phyloP scores from a whole-genome alignment of 1,140 invertebrate genomes.

The Zaprionus tsacasi region DNA sequence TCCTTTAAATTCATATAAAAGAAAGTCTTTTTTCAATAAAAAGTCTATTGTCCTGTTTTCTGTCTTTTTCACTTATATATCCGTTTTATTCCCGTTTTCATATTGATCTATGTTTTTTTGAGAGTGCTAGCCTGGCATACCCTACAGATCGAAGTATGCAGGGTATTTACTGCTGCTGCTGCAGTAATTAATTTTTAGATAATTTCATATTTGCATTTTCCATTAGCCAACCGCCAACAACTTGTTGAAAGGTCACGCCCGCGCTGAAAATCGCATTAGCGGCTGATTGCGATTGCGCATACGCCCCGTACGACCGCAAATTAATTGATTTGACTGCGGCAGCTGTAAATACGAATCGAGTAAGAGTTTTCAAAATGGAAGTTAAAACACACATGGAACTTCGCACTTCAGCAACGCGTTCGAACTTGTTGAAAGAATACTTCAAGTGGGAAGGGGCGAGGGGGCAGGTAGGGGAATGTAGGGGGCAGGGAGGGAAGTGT shows the following conservation, averaged over 20 bases:
- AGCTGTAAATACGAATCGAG: constrained; percentile 2
- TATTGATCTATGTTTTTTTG: no score
- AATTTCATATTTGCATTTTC: constrained; percentile 25
- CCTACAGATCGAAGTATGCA: not conserved
- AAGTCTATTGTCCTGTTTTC: no score
- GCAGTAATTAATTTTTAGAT: constrained; percentile 27
- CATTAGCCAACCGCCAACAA: constrained; percentile 21
- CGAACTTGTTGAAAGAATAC: constrained; percentile 32
- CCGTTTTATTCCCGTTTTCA: no score
- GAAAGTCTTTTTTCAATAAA: no score
- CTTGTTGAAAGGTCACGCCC: not conserved
- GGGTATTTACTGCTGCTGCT: not conserved
- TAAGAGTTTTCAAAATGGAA: not conserved
- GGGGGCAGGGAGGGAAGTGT: not conserved
- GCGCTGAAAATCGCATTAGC: constrained; percentile 7
- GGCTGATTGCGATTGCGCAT: constrained; percentile 38
- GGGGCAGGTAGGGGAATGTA: not conserved
- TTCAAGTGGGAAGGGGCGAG: not conserved
- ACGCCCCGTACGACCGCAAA: constrained; percentile 32
- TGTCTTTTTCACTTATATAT: no score
- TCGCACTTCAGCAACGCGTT: constrained; percentile 16
- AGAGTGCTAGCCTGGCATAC: no score
- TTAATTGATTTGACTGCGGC: constrained; percentile 22
- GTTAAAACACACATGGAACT: not conserved
- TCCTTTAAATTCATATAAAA: no score